phyloP scores from a whole-genome alignment of 1,140 invertebrate species.

The Penaeus chinensis region DNA sequence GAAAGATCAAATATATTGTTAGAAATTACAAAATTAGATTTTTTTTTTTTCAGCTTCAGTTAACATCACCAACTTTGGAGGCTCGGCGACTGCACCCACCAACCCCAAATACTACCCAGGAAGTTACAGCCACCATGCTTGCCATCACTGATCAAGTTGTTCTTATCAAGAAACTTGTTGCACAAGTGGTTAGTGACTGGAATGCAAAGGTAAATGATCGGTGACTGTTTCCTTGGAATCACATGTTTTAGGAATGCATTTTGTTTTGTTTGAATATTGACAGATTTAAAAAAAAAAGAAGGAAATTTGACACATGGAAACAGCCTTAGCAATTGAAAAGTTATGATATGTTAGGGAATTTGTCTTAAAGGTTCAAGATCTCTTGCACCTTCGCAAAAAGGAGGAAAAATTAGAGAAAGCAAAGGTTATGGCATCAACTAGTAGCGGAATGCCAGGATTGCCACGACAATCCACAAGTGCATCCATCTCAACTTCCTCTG shows the following conservation, averaged over 20 bases:
- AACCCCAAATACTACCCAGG: conserved; percentile 35
- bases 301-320: too few relatives aligned
- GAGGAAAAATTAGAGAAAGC: conserved; percentile 71
- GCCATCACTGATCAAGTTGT: conserved; percentile 49
- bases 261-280: background rate
- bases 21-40: background rate
- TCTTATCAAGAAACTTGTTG: conserved; percentile 48
- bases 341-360: background rate
- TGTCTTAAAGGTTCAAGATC: conserved; percentile 70
- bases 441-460: conserved; percentile 14
- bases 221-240: background rate
- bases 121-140: conserved; percentile 44
- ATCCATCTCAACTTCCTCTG: conserved; percentile 52
- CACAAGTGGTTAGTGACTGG: conserved; percentile 57
- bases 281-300: too few relatives aligned
- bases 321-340: too few relatives aligned
- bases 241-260: too few relatives aligned
- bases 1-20: too few relatives aligned
- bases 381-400: conserved; percentile 70
- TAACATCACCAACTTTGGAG: conserved; percentile 76
- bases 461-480: conserved; percentile 43
- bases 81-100: conserved; percentile 36
- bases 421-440: conserved; percentile 24
- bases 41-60: conserved; percentile 64
- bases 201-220: conserved; percentile 51